These are phyloP conservation scores for Hetaerina titia DNA, from an alignment of 2,888 invertebrate species.

Conservation along the genomic window DNA sequence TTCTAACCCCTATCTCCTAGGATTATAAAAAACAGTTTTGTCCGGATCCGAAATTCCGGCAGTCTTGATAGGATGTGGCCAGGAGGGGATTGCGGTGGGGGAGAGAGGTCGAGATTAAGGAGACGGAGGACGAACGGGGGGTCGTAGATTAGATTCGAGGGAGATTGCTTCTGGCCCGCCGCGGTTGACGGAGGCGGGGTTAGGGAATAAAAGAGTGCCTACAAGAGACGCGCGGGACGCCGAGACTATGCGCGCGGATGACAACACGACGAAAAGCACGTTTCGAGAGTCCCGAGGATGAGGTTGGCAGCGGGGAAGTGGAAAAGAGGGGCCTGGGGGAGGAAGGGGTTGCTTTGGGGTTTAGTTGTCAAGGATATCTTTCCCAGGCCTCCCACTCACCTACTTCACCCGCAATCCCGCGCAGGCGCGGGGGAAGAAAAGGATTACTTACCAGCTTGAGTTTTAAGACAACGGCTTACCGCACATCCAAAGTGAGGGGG, in stretches of 20 bases:
- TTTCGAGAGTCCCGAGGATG: neutral
- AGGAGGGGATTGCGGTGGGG: neutral
- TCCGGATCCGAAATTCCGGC: neutral
- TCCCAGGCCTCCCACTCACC: neutral
- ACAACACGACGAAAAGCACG: neutral
- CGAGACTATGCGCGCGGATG: neutral
- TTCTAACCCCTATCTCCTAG: neutral
- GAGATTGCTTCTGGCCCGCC: neutral
- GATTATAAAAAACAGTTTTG: neutral
- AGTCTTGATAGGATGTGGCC: neutral
- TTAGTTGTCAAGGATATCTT: slow-evolving; percentile 25
- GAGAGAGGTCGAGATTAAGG: neutral
- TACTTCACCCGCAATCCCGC: neutral
- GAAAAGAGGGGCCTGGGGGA: neutral
- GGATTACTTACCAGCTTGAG: slow-evolving; percentile 46
- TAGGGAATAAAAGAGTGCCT: neutral
- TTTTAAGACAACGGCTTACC: slow-evolving; percentile 66
- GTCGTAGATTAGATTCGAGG: neutral
- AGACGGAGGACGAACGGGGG: neutral
- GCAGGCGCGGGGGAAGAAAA: slow-evolving; percentile 31
- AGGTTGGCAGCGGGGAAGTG: neutral
- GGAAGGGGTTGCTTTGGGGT: neutral
- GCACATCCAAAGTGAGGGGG: slow-evolving; percentile 29
- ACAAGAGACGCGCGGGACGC: neutral
- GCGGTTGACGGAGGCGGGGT: neutral